Conservation (phyloP, 1,140 invertebrate species). For the Periplaneta americana region DNA sequence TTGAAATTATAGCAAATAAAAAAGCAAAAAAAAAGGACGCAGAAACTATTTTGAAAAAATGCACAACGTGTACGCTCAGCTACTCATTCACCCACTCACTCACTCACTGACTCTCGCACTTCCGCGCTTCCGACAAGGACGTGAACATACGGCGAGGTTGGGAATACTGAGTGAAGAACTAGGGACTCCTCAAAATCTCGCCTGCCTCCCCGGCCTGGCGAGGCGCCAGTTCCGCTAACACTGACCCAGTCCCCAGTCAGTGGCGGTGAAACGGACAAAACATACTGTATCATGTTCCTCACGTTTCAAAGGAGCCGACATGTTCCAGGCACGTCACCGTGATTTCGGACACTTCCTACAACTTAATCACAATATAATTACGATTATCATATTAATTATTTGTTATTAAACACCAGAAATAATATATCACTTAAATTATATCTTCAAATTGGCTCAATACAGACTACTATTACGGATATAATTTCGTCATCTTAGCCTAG, state of each 20-base stretch:
- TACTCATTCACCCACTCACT: neutral
- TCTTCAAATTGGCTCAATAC: too few relatives aligned
- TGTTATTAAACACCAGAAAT: too few relatives aligned
- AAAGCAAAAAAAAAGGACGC: neutral
- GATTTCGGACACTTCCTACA: too few relatives aligned
- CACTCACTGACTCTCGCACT: neutral
- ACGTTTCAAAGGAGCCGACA: too few relatives aligned
- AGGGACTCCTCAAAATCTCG: neutral
- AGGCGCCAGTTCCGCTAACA: neutral
- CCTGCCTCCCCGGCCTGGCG: neutral
- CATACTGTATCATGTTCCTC: neutral
- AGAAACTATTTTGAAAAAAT: neutral
- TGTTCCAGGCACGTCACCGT: too few relatives aligned
- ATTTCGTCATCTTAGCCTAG: too few relatives aligned
- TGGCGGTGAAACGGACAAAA: neutral
- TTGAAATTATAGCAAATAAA: neutral
- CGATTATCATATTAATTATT: too few relatives aligned
- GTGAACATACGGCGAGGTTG: neutral
- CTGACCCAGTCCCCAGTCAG: neutral
- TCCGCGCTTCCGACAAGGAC: too few relatives aligned
- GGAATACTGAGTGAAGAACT: neutral
- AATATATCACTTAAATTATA: too few relatives aligned
- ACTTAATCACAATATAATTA: too few relatives aligned
- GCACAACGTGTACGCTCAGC: neutral
- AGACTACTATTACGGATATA: too few relatives aligned